These are phyloP conservation scores for Sphenodon punctatus DNA, from an alignment of 2,797 vertebrate genomes.

Conservation along the genomic window DNA sequence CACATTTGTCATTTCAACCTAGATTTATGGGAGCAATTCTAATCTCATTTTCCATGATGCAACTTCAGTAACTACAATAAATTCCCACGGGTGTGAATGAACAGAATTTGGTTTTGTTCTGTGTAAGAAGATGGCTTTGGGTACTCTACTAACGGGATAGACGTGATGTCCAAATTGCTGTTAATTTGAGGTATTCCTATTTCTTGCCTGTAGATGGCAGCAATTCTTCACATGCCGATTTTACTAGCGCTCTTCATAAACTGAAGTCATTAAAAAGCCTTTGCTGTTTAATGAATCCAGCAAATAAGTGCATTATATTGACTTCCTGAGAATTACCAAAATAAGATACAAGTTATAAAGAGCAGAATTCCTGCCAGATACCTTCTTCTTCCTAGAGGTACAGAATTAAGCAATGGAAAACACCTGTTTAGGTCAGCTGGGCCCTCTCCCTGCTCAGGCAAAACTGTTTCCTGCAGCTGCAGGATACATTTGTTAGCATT, in stretches of 20 bases:
- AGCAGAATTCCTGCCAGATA: not conserved
- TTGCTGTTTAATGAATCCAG: not conserved
- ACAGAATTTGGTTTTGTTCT: not conserved
- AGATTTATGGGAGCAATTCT: not conserved
- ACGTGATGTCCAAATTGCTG: too few species aligned
- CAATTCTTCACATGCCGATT: not conserved
- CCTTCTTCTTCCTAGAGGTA: not conserved
- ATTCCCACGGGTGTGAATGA: not conserved
- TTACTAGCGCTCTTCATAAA: not conserved
- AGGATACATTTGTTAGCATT: not conserved
- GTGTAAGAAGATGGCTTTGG: not conserved
- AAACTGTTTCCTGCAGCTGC: not conserved
- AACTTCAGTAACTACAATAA: not conserved
- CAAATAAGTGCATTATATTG: not conserved
- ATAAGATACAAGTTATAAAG: rapidly evolving
- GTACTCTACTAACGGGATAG: not conserved
- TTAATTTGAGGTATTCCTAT: not conserved
- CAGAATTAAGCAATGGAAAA: not conserved
- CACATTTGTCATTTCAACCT: too few species aligned
- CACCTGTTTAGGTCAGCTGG: too few species aligned
- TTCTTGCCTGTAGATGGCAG: not conserved
- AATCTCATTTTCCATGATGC: not conserved
- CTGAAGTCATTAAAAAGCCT: not conserved
- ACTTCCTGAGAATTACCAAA: not conserved
- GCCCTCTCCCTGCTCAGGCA: not conserved